A percentile compares a stretch with the other conserved stretches of the same genome.
These are phyloP conservation scores for Archips xylosteana DNA, from an alignment of 2,888 invertebrate genomes.

Conservation along the genomic window DNA sequence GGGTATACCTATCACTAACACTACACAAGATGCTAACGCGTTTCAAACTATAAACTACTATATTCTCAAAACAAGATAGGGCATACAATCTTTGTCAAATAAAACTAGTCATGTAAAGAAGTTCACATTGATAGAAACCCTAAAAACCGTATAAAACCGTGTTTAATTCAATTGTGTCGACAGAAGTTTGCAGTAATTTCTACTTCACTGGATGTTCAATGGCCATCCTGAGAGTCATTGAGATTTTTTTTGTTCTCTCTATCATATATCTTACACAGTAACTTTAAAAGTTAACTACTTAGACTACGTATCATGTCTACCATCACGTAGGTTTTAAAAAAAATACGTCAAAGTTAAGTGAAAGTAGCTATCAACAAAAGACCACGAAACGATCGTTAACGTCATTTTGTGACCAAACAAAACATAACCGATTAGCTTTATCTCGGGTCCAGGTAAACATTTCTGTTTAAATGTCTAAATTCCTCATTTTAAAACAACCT, in stretches of 20 bases:
- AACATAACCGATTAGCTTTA: constrained; percentile 79
- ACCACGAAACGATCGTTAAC: constrained; percentile 58
- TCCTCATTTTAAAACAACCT: constrained; percentile 47
- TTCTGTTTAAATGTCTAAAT: constrained; percentile 70
- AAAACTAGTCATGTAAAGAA: too few relatives aligned
- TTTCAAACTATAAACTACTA: too few relatives aligned
- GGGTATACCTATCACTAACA: too few relatives aligned
- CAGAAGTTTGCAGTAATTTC: too few relatives aligned
- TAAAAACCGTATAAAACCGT: too few relatives aligned
- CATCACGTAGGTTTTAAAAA: constrained; percentile 32
- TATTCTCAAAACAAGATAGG: too few relatives aligned
- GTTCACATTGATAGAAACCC: too few relatives aligned
- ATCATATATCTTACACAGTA: not conserved
- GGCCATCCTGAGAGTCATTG: not conserved
- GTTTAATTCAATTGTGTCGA: too few relatives aligned
- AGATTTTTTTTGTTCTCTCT: not conserved
- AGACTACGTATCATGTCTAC: constrained; percentile 16
- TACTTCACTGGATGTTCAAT: not conserved
- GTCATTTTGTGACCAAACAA: constrained; percentile 69
- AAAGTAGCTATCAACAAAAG: constrained; percentile 60
- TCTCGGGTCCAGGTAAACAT: constrained; percentile 72
- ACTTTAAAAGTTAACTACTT: constrained; percentile 12
- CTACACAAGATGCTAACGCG: too few relatives aligned
- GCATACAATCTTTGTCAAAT: too few relatives aligned
- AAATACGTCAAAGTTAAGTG: constrained; percentile 47